These are phyloP conservation scores for Hippolais icterina DNA, from an alignment of 2,113 vertebrate genomes.

Conservation along the genomic window DNA sequence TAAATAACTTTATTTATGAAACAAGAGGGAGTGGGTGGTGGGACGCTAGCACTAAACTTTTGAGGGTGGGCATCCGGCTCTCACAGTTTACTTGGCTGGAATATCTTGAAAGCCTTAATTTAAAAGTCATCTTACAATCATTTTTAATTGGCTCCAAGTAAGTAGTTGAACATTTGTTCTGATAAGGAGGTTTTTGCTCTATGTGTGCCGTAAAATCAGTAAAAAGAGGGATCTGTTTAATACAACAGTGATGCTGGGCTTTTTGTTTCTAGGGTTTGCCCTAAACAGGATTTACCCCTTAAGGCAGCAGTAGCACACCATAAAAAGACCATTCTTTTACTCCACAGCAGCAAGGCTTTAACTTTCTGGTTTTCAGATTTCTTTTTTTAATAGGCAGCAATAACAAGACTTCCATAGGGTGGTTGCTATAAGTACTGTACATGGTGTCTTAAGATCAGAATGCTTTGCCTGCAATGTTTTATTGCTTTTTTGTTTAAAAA, in stretches of 20 bases:
- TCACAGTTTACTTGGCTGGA: constrained; percentile 54
- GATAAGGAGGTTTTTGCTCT: constrained; percentile 65
- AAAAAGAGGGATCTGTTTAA: constrained; percentile 75
- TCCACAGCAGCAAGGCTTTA: constrained; percentile 28
- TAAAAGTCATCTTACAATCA: constrained; percentile 65
- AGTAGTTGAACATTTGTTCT: constrained; percentile 63
- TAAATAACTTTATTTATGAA: constrained; percentile 40
- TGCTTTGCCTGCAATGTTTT: background rate
- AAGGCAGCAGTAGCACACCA: constrained; percentile 72
- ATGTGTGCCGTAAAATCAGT: constrained; percentile 70
- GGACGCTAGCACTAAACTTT: constrained; percentile 36
- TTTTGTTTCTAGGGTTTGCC: constrained; percentile 45
- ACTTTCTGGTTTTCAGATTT: constrained; percentile 52
- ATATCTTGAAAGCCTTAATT: constrained; percentile 69
- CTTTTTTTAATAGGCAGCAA: constrained; percentile 40
- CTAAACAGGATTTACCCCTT: constrained; percentile 65
- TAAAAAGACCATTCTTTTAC: constrained; percentile 64
- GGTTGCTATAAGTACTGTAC: constrained; percentile 23
- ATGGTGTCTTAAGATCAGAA: constrained; percentile 31
- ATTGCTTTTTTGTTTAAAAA: constrained; percentile 27
- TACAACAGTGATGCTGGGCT: constrained; percentile 55
- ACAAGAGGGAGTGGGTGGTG: constrained; percentile 32
- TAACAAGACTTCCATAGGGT: constrained; percentile 16
- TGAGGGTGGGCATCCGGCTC: constrained; percentile 50
- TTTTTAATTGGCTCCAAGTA: constrained; percentile 70